These are phyloP conservation scores for Notodonta ziczac DNA, from an alignment of 2,888 invertebrate species.

Conservation along the genomic window DNA sequence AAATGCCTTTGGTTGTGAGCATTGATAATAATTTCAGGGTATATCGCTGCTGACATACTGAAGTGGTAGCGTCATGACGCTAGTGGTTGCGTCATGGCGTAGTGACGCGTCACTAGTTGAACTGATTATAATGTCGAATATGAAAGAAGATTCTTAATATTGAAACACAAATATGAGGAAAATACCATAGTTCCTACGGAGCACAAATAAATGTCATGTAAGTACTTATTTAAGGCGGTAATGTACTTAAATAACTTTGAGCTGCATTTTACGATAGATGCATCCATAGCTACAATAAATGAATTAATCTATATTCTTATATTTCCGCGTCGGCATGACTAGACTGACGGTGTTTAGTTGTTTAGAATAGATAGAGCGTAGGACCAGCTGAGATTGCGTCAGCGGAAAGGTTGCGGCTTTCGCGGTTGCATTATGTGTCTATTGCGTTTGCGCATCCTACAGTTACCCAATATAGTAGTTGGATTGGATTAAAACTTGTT, in stretches of 20 bases:
- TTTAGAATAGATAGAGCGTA: conserved; percentile 49
- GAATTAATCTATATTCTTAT: conserved; percentile 65
- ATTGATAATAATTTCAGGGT: conserved; percentile 55
- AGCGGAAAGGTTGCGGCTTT: conserved; percentile 76
- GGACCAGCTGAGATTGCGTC: conserved; percentile 70
- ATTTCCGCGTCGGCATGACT: conserved; percentile 70
- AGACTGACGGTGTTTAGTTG: conserved; percentile 63
- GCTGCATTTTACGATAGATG: too few relatives aligned
- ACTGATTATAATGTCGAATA: too few relatives aligned
- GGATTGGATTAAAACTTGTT: conserved; percentile 46
- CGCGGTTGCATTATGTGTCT: conserved; percentile 73
- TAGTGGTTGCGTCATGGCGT: too few relatives aligned
- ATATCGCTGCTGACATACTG: conserved; percentile 1
- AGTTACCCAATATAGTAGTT: conserved; percentile 60
- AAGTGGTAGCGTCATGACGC: too few relatives aligned
- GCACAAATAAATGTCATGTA: too few relatives aligned
- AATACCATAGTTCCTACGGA: too few relatives aligned
- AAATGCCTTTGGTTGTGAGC: conserved; percentile 26
- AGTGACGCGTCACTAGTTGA: too few relatives aligned
- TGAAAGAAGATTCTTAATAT: too few relatives aligned
- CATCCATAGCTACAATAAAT: conserved; percentile 21
- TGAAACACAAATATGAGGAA: too few relatives aligned
- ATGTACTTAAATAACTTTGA: too few relatives aligned
- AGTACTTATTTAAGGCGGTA: too few relatives aligned
- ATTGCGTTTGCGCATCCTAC: conserved; percentile 58